These are phyloP conservation scores for Drosophila nebulosa DNA, from an alignment of 1,140 invertebrate genomes.

Conservation along the genomic window DNA sequence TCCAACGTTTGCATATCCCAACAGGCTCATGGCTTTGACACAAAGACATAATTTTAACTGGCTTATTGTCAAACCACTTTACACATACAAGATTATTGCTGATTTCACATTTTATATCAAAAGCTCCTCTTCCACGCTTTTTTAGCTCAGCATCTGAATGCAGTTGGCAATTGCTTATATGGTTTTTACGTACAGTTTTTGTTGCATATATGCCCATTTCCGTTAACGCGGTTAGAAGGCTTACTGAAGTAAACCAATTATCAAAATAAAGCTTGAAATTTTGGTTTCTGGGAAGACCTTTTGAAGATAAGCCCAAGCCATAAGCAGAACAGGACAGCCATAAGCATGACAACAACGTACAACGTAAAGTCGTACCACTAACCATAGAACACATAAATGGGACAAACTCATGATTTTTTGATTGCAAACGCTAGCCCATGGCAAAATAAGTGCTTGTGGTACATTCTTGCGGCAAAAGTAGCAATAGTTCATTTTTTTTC, in stretches of 20 bases:
- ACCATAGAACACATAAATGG: too few relatives aligned
- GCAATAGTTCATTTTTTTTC: too few relatives aligned
- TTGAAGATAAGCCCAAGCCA: constrained; percentile 11
- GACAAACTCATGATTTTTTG: too few relatives aligned
- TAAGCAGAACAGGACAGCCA: neutral
- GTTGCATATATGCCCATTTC: constrained; percentile 29
- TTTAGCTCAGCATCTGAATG: constrained; percentile 29
- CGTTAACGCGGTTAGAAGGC: constrained; percentile 22
- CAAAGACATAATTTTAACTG: too few relatives aligned
- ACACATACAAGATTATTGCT: too few relatives aligned
- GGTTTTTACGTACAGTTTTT: constrained; percentile 14
- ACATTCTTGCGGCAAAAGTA: too few relatives aligned
- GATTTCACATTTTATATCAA: too few relatives aligned
- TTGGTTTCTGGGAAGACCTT: neutral
- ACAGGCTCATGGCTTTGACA: too few relatives aligned
- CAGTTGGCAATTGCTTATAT: constrained; percentile 18
- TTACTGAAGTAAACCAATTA: constrained; percentile 20
- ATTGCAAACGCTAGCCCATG: too few relatives aligned
- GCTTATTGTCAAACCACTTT: too few relatives aligned
- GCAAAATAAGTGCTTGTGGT: too few relatives aligned
- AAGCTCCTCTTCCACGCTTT: constrained; percentile 16
- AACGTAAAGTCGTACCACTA: constrained; percentile 21
- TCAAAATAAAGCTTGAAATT: constrained; percentile 11
- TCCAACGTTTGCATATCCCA: too few relatives aligned
- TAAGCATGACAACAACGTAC: neutral